Evolutionary conservation across 2,888 invertebrate species (phyloP).

Genomic region (Meghimatium bilineatum): DNA sequence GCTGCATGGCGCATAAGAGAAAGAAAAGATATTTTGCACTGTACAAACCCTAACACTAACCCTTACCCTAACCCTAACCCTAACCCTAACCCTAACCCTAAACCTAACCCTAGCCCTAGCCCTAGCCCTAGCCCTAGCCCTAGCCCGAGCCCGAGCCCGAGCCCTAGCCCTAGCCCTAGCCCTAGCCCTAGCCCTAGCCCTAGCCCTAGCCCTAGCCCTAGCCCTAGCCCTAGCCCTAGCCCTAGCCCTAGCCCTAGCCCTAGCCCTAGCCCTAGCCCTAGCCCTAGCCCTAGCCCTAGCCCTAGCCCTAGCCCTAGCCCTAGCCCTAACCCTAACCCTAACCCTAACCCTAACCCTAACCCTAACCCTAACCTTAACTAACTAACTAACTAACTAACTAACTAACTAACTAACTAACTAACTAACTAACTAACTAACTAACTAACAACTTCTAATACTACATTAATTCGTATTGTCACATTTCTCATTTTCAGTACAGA

Average conservation of each 20-base stretch:
- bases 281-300: neutral
- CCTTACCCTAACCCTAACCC: no score
- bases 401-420: no score
- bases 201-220: neutral
- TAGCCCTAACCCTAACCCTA: neutral
- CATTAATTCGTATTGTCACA: no score
- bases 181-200: neutral
- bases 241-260: neutral
- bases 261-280: neutral
- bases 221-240: neutral
- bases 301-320: neutral
- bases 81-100: neutral
- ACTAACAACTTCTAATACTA: no score
- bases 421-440: no score
- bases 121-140: no score
- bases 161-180: neutral
- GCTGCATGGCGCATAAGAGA: neutral
- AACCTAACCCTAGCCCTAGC: no score
- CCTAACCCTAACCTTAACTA: neutral
- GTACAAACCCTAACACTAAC: neutral
- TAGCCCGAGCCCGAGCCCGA: no score
- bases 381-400: no score
- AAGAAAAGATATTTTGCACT: neutral
- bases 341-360: neutral
- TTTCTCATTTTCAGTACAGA: no score